These are phyloP conservation scores for Cepaea hortensis DNA, from an alignment of 2,888 invertebrate species.

Conservation along the genomic window DNA sequence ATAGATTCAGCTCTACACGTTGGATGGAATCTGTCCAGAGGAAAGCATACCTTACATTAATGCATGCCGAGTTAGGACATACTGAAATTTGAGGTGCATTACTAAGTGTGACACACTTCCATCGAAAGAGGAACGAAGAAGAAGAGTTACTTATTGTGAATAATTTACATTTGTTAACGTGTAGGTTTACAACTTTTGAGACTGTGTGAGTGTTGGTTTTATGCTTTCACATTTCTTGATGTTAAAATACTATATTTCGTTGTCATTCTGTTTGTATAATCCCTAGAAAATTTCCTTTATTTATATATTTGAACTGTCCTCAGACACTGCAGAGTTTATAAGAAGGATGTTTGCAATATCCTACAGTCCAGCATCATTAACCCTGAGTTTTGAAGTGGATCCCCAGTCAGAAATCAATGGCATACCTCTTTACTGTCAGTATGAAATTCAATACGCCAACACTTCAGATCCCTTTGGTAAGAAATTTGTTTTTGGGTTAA, in stretches of 20 bases:
- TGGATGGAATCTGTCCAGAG: no score
- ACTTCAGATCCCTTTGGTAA: slow-evolving; percentile 39
- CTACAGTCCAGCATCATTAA: slow-evolving; percentile 52
- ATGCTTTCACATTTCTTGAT: no score
- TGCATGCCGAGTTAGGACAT: no score
- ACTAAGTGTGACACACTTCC: no score
- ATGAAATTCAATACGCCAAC: slow-evolving; percentile 42
- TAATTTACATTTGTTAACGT: no score
- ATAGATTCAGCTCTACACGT: no score
- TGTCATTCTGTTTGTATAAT: not conserved
- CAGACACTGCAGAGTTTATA: slow-evolving; percentile 45
- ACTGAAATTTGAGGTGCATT: no score
- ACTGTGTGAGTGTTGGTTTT: no score
- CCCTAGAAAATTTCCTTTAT: not conserved
- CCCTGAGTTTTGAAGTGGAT: slow-evolving; percentile 56
- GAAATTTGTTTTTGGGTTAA: not conserved
- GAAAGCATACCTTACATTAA: no score
- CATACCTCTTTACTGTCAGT: slow-evolving; percentile 36
- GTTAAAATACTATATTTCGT: not conserved
- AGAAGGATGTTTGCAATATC: slow-evolving; percentile 53
- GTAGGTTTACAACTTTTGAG: no score
- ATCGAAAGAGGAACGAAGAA: no score
- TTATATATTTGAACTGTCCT: not conserved
- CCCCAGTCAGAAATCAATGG: slow-evolving; percentile 38
- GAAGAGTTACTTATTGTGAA: no score